These are phyloP conservation scores for Drosophila subobscura DNA, from an alignment of 1,140 invertebrate species.

Conservation along the genomic window DNA sequence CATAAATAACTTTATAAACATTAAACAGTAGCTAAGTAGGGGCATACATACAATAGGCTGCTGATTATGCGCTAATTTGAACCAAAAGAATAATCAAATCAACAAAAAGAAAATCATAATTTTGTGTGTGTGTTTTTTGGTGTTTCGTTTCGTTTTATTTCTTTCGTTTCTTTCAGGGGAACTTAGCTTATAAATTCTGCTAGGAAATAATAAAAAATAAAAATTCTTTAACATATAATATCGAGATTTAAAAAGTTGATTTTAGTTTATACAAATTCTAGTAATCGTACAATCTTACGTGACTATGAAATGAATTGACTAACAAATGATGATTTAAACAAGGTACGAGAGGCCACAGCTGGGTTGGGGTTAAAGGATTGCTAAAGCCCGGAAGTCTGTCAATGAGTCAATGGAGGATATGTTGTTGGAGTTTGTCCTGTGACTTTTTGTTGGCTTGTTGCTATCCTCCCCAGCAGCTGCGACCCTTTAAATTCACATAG, in stretches of 20 bases:
- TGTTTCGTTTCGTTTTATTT: conserved; percentile 28
- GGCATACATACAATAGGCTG: too few species aligned
- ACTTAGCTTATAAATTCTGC: conserved; percentile 76
- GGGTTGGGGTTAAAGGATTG: conserved; percentile 10
- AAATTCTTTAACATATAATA: conserved; percentile 50
- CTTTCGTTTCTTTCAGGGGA: conserved; percentile 45
- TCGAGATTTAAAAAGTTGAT: conserved; percentile 61
- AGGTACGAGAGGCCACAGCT: conserved; percentile 36
- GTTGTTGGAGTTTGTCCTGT: conserved; percentile 45
- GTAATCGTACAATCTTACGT: conserved; percentile 36
- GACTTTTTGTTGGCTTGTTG: conserved; percentile 26
- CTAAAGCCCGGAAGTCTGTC: conserved; percentile 14
- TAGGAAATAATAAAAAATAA: conserved; percentile 63
- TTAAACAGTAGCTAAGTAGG: too few species aligned
- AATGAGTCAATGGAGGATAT: neutral
- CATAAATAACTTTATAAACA: too few species aligned
- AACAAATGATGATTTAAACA: conserved; percentile 16
- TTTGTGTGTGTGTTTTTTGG: conserved; percentile 36
- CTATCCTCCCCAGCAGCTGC: conserved; percentile 22
- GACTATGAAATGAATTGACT: conserved; percentile 55
- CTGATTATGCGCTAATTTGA: neutral
- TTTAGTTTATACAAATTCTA: conserved; percentile 45
- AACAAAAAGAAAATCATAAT: conserved; percentile 54
- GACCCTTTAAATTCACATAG: conserved; percentile 56
- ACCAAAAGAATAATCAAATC: conserved; percentile 11